Base-by-base conservation (phyloP, 1,140 invertebrate genomes). In the Conus ventricosus region DNA sequence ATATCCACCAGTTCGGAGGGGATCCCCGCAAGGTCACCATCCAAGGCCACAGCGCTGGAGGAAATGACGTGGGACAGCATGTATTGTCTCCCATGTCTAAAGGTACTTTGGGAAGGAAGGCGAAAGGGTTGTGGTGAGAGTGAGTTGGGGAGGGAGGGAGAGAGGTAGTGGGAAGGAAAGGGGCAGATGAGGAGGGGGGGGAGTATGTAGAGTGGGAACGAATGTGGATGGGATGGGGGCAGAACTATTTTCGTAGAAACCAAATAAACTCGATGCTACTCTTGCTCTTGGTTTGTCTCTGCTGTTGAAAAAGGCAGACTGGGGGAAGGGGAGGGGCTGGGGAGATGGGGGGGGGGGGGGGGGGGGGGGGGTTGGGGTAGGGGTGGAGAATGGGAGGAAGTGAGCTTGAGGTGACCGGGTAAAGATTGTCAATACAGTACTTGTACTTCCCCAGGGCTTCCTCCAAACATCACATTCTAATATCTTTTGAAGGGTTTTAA, bases 1-100 rank as follows among this genome's bases (percentile, higher is more conserved):
- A 94, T 75, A 93, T 94, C 51, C 85, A 87, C n/a, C 86, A 53
- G 39, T 94, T 94, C 87, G 91, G 91, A 20, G 93, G 93, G 4
- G 90, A 94, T 89, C 90, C 91, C 39, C 27, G 6, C 67, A 90
- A 87, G 57, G 90, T 93, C 78, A 93, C 92, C 7, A 80, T 93
- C 20, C 85, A 90, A 85, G 93, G 92, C n/a, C 89, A 92, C 78
- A 92, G 92, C 67, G 92, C 93, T 0, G 93, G 91, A 8, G 89
- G 71, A 57, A 83, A 67, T 25, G 88, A 91, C 83, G 90, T 91
- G 1, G 89, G 87, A 27, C 53, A 89, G 7, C 91, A 91, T 67
- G 20, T 88, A 2, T 25, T 90, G 53, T 90, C 90, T 20, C 87
- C 86, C 23, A 7, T 87, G 0, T 88, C 90, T 17, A 90, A 90